phyloP scores from a whole-genome alignment of 2,888 invertebrate species.

The Drosophila prolongata region DNA sequence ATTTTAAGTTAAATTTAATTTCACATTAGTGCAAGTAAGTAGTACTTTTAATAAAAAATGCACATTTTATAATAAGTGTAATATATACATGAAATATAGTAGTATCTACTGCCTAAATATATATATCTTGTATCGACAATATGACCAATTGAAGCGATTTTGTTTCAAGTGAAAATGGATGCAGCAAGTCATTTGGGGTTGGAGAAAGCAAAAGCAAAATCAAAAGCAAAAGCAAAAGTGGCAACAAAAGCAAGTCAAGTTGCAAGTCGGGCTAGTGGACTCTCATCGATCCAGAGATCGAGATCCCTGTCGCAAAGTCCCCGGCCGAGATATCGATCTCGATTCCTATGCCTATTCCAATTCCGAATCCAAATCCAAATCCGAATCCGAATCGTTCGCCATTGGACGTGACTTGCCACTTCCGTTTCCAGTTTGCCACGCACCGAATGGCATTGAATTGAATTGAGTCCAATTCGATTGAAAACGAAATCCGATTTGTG shows the following conservation, averaged over 20 bases:
- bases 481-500: conserved; percentile 35
- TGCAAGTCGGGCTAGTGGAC: conserved; percentile 16
- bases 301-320: not conserved
- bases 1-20: no score
- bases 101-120: no score
- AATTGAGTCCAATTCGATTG: conserved; percentile 7
- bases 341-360: not conserved
- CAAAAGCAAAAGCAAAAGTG: conserved; percentile 37
- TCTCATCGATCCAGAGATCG: conserved; percentile 6
- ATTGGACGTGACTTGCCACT: conserved; percentile 69
- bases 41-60: no score
- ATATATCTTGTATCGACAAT: no score
- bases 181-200: not conserved
- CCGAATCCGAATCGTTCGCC: conserved; percentile 11
- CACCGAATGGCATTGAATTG: not conserved
- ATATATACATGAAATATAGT: no score
- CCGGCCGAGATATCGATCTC: conserved; percentile 1
- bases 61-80: no score
- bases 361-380: conserved; percentile 14
- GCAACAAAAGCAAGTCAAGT: conserved; percentile 34
- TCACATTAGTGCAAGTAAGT: no score
- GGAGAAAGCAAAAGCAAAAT: not conserved
- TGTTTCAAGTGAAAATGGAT: not conserved
- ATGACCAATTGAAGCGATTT: no score
- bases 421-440: conserved; percentile 54